Percentiles rank a stretch among this genome's conserved stretches.
Evolutionary conservation across 1,140 invertebrate genomes (phyloP).

Genomic region (Caenorhabditis elegans): WBcel235 BX284606.5:8926001-8926500

Average conservation of each 20-base stretch:
- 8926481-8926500: too few species aligned
- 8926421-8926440: neutral
- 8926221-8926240: neutral
- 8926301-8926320: too few species aligned
- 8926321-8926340: neutral
- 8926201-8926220: neutral
- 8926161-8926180: neutral
- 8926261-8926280: too few species aligned
- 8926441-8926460: too few species aligned
- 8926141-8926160: neutral
- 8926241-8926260: neutral
- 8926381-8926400: too few species aligned
- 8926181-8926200: neutral
- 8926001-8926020: conserved; percentile 1
- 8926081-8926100: neutral
- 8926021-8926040: neutral
- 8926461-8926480: too few species aligned
- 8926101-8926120: neutral
- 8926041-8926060: neutral
- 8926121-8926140: neutral
- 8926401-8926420: neutral
- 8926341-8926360: neutral
- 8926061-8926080: neutral
- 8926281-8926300: too few species aligned
- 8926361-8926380: too few species aligned